Conservation (phyloP, 2,888 invertebrate species). For the Brenthis daphne region DNA sequence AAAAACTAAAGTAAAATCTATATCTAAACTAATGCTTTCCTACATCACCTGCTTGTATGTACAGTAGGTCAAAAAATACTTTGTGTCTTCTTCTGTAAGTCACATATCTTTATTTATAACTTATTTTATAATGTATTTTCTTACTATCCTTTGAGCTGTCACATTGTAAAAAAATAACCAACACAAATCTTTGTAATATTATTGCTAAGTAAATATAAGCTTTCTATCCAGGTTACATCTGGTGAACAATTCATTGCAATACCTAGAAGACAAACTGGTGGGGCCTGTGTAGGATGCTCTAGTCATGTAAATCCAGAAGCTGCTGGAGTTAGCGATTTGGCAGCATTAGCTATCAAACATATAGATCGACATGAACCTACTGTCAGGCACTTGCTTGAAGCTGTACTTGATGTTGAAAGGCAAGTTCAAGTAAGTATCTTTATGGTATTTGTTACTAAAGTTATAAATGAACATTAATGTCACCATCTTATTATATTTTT, state of each 20-base stretch:
- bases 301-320: constrained; percentile 76
- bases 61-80: no score
- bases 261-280: constrained; percentile 55
- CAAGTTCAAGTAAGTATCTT: constrained; percentile 74
- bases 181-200: no score
- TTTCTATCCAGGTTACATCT: constrained; percentile 63
- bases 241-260: constrained; percentile 79
- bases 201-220: background rate
- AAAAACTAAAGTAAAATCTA: background rate
- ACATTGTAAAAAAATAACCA: no score
- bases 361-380: constrained; percentile 62
- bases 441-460: background rate
- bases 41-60: no score
- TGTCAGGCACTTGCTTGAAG: constrained; percentile 64
- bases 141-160: no score
- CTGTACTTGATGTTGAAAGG: constrained; percentile 77
- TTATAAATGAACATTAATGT: background rate
- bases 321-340: constrained; percentile 74
- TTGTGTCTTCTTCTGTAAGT: no score
- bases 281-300: constrained; percentile 78
- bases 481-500: background rate
- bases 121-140: no score
- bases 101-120: no score
- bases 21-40: no score
- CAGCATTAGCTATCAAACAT: constrained; percentile 74